These are phyloP conservation scores for Parauchenoglanis punctatus DNA, from an alignment of 2,797 vertebrate species.

Conservation along the genomic window DNA sequence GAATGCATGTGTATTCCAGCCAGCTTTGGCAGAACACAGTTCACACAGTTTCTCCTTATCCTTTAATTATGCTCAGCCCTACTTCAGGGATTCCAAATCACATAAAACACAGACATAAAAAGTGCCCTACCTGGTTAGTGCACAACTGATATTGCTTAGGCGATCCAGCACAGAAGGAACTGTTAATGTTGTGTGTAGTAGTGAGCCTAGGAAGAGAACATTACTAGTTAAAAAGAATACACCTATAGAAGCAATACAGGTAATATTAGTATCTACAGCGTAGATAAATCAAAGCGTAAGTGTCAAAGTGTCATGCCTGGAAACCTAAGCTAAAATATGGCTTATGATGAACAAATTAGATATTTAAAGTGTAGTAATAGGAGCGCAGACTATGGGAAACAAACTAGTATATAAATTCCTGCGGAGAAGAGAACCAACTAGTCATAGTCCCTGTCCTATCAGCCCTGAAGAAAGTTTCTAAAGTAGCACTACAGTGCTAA, in stretches of 20 bases:
- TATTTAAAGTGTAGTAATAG: background rate
- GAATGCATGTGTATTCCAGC: constrained; percentile 27
- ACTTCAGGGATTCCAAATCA: constrained; percentile 18
- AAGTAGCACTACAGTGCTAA: background rate
- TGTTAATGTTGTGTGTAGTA: constrained; percentile 78
- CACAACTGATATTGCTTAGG: constrained; percentile 85
- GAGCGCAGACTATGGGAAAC: background rate
- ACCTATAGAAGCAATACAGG: background rate
- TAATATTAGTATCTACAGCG: too few species aligned
- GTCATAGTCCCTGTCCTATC: background rate
- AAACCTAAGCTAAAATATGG: background rate
- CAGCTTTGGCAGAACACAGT: background rate
- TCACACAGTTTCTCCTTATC: constrained; percentile 28
- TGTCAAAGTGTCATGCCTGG: background rate
- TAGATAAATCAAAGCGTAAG: background rate
- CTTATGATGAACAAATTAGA: background rate
- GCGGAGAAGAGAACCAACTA: background rate
- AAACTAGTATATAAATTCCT: background rate
- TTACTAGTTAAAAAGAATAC: background rate
- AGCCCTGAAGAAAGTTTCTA: background rate
- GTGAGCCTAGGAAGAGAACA: constrained; percentile 73
- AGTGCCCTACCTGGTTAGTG: constrained; percentile 80
- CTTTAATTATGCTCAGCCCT: constrained; percentile 35
- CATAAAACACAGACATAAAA: constrained; percentile 1
- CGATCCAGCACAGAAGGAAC: constrained; percentile 78